These are phyloP conservation scores for Cantharis rustica DNA, from an alignment of 2,888 invertebrate genomes.

Conservation along the genomic window DNA sequence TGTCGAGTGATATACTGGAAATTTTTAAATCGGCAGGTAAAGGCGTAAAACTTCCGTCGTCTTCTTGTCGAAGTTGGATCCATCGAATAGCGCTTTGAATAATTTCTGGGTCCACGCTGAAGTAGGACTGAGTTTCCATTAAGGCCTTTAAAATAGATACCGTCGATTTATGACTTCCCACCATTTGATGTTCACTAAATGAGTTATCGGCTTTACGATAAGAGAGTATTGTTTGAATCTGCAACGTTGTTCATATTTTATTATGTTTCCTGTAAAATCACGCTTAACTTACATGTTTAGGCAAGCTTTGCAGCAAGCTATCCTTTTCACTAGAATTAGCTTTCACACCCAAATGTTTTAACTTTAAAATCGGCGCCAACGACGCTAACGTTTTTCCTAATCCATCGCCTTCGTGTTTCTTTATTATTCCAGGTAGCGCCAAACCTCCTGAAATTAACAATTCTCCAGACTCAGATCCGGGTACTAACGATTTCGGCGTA, in stretches of 20 bases:
- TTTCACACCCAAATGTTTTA: slow-evolving; percentile 56
- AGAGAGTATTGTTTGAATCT: slow-evolving; percentile 66
- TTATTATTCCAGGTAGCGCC: slow-evolving; percentile 58
- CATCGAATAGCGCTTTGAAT: slow-evolving; percentile 65
- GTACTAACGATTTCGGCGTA: slow-evolving; percentile 67
- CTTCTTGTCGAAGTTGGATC: slow-evolving; percentile 65
- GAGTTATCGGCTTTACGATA: slow-evolving; percentile 69
- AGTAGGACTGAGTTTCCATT: slow-evolving; percentile 65
- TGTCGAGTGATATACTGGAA: slow-evolving; percentile 12
- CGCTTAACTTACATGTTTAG: slow-evolving; percentile 59
- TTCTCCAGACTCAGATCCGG: slow-evolving; percentile 67
- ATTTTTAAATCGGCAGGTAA: slow-evolving; percentile 63
- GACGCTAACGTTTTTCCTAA: slow-evolving; percentile 62
- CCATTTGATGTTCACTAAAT: slow-evolving; percentile 68
- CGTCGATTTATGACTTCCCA: slow-evolving; percentile 65
- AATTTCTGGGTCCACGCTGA: slow-evolving; percentile 65
- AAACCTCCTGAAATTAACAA: slow-evolving; percentile 67
- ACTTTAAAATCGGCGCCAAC: slow-evolving; percentile 62
- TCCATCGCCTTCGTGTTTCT: slow-evolving; percentile 45
- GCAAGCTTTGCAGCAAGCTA: slow-evolving; percentile 59
- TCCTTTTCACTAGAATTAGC: slow-evolving; percentile 61
- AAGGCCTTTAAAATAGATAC: slow-evolving; percentile 65
- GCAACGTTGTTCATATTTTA: slow-evolving; percentile 37
- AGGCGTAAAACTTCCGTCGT: slow-evolving; percentile 66
- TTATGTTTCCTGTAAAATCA: neutral